phyloP scores from a whole-genome alignment of 1,140 invertebrate genomes.

The Drosophila willistoni region DNA sequence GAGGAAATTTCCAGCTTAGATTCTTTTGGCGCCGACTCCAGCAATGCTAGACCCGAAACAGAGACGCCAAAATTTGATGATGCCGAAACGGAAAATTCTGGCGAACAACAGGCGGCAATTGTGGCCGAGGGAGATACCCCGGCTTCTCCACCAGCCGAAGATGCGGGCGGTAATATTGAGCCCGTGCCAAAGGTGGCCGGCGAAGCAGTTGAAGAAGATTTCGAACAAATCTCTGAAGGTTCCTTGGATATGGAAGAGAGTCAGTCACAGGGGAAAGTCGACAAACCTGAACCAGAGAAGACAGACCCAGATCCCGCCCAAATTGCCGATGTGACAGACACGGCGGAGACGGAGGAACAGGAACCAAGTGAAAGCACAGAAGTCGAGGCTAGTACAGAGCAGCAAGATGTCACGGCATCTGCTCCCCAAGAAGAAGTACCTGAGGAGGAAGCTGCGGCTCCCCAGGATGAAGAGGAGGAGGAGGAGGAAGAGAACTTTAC shows the following conservation, averaged over 20 bases:
- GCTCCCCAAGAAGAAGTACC: slow-evolving; percentile 19
- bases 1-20: slow-evolving; percentile 80
- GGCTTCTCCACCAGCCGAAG: slow-evolving; percentile 59
- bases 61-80: slow-evolving; percentile 63
- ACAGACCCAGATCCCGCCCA: slow-evolving; percentile 25
- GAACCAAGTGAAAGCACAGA: slow-evolving; percentile 31
- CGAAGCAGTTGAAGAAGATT: slow-evolving; percentile 61
- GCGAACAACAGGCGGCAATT: slow-evolving; percentile 15
- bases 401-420: slow-evolving; percentile 22
- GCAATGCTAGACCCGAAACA: slow-evolving; percentile 58
- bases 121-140: slow-evolving; percentile 47
- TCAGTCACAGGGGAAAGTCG: slow-evolving; percentile 60
- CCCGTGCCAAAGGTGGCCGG: slow-evolving; percentile 16
- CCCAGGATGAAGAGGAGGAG: slow-evolving; percentile 29
- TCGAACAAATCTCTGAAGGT: slow-evolving; percentile 77
- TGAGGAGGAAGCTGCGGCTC: slow-evolving; percentile 7
- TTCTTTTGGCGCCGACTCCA: slow-evolving; percentile 72
- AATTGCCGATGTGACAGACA: slow-evolving; percentile 40
- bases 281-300: slow-evolving; percentile 12
- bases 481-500: slow-evolving; percentile 48
- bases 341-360: slow-evolving; percentile 44
- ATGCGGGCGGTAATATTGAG: slow-evolving; percentile 29
- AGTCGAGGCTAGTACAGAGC: slow-evolving; percentile 23
- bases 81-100: slow-evolving; percentile 33
- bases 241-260: slow-evolving; percentile 70